A percentile compares a stretch with the other conserved stretches of the same genome.
Evolutionary conservation across 2,113 vertebrate species (phyloP).

Genomic region (Grammomys dolichurus): DNA sequence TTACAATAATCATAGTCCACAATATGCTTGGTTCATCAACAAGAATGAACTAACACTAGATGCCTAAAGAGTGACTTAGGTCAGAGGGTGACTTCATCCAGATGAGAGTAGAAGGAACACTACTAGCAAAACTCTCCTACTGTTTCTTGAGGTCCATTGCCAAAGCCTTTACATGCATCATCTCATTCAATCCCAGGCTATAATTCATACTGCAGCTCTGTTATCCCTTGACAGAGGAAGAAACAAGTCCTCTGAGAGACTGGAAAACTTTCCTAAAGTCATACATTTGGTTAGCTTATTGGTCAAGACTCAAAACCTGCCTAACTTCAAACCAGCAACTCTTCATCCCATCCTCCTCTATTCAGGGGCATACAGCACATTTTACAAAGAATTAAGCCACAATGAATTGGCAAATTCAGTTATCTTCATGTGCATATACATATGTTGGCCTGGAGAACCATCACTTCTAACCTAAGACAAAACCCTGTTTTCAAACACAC

Average conservation of each 20-base stretch:
- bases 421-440: slow-evolving; percentile 69
- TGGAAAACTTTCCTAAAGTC: slow-evolving; percentile 6
- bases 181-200: slow-evolving; percentile 20
- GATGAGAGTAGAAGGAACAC: slow-evolving; percentile 20
- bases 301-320: background rate
- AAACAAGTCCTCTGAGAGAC: background rate
- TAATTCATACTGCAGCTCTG: background rate
- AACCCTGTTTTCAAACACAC: slow-evolving; percentile 78
- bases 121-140: background rate
- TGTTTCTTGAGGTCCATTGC: background rate
- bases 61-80: background rate
- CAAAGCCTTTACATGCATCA: background rate
- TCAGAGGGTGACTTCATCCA: slow-evolving; percentile 33
- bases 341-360: background rate
- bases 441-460: slow-evolving; percentile 77
- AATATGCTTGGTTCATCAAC: background rate
- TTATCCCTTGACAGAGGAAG: slow-evolving; percentile 11
- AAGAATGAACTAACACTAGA: slow-evolving; percentile 8
- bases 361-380: slow-evolving; percentile 59
- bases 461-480: slow-evolving; percentile 83
- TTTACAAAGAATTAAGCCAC: slow-evolving; percentile 43
- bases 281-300: background rate
- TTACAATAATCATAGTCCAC: background rate
- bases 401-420: slow-evolving; percentile 73
- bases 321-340: background rate